Base-by-base conservation (phyloP, 2,888 invertebrate species). In the Agriotes lineatus region DNA sequence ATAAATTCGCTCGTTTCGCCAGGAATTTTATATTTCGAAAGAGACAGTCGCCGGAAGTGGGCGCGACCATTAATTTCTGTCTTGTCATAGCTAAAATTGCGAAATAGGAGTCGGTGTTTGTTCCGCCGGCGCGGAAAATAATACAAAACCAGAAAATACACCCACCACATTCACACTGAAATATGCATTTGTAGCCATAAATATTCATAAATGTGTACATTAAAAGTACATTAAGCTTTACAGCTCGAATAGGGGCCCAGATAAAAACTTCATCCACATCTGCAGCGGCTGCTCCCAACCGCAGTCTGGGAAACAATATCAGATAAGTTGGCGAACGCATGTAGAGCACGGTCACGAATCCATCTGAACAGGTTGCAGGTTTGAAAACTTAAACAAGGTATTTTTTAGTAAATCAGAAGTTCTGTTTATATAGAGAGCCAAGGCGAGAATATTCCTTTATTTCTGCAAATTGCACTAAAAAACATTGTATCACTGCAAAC, bases 141-240 rank as follows among this genome's bases (percentile, higher is more conserved):
- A 52, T 18, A 52, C 52, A 52, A 52, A 52, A 52, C 52, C 33
- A 33, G 52, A 52, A 52, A 33, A 22, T 48, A 48, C 18, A 33
- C 16, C 16, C 52, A 52, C 18, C 52, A 52, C 33, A 52, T 52
- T 52, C 33, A 22, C 33, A 52, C 52, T 52, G 52, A 52, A 52
- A 52, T 52, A 52, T 52, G 35, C 52, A 52, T 52, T 52, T 25
- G 52, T 35, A 18, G 16, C 30, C 33, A 52, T 52, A 52, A 52
- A 52, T 52, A 52, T 52, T 52, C 52, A 52, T 52, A 52, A 52
- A 52, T 52, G 52, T 52, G 52, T 52, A 52, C 52, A 52, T 52
- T 52, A 52, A 52, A 52, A 52, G 52, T 52, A 52, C 52, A 52
- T 52, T 52, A 52, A 52, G 52, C 52, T 52, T 52, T 35, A 52